Evolutionary conservation across 64 coral and sea anemone genomes (phyloP), one percentile per base, ranked within the genome.

Genomic region (Dendronephthya gigantea): DNA sequence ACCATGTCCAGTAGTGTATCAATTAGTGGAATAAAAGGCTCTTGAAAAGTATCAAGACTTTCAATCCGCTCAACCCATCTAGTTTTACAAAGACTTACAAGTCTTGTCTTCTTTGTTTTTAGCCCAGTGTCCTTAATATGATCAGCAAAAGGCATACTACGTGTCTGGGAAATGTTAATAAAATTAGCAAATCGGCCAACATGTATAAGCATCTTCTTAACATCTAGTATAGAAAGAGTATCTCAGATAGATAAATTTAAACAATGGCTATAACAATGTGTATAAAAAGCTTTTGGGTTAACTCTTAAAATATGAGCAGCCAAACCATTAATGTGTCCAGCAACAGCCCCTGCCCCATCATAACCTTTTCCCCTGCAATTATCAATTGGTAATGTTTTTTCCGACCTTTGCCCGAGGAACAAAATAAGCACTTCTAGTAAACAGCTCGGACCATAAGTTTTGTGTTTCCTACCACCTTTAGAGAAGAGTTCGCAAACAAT

Each of bases 61-160:
- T 22, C 29, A 66, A 66, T 17, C 29, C 82, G 9, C 65, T 90
- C 83, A 41, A 90, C 62, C 88, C 88, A 84, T 32, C 41, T n/a
- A 14, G 70, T 55, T 0, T 16, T 0, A 35, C 45, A 88, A 4
- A 89, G 3, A 50, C 9, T 88, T 33, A 28, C 15, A 29, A 88
- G 30, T 39, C 48, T 88, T 88, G 45, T 83, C 39, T 83, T 88
- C 40, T 52, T 82, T 55, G 50, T 10, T 36, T 17, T 7, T 58
- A 48, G 4, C 65, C 35, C 38, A 3, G 0, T 1, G n/a, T 17
- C 11, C 82, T 36, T 88, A 69, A 59, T 88, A 7, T 82, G 43
- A 19, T 7, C 13, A 16, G 40, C 33, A 9, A 58, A 17, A 12
- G 82, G 87, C 9, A 38, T 29, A 35, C 8, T 88, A 13, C 69